Conservation (phyloP, 2,113 vertebrate species). For the Nerophis lumbriciformis region DNA sequence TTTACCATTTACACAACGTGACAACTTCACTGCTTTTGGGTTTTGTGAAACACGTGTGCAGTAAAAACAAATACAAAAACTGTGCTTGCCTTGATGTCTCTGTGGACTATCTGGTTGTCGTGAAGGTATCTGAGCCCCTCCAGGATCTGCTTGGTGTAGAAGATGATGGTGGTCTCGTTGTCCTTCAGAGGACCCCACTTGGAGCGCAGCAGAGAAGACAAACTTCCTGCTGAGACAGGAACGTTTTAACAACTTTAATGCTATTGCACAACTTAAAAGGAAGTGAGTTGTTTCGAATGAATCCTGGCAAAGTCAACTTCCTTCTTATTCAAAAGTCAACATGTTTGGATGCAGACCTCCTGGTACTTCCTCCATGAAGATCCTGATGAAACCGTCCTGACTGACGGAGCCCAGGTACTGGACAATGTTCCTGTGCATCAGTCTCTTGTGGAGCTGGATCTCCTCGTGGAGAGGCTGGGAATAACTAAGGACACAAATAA, state of each 20-base stretch:
- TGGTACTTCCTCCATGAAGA: constrained; percentile 95
- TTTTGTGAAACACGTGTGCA: neutral
- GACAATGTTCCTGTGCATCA: constrained; percentile 89
- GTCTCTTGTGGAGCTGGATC: constrained; percentile 84
- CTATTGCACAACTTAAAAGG: neutral
- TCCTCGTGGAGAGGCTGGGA: constrained; percentile 91
- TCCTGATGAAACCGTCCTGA: constrained; percentile 87
- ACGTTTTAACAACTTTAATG: neutral
- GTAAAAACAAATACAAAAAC: neutral
- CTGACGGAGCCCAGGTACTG: constrained; percentile 88
- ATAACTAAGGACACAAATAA: constrained; percentile 63
- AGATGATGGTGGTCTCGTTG: constrained; percentile 85
- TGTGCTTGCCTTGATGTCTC: constrained; percentile 83
- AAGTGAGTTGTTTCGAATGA: neutral
- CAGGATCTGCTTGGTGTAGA: constrained; percentile 90
- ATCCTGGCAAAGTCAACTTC: neutral
- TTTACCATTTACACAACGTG: too few relatives aligned
- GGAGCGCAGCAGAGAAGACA: constrained; percentile 84
- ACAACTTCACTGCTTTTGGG: too few relatives aligned
- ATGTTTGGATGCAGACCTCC: constrained; percentile 72
- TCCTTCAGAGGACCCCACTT: constrained; percentile 92
- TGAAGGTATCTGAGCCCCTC: constrained; percentile 87
- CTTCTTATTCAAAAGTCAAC: too few relatives aligned
- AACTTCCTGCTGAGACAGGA: constrained; percentile 71
- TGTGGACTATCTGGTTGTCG: constrained; percentile 87